Base-by-base conservation (phyloP, 2,113 vertebrate genomes). In the Saccopteryx leptura region DNA sequence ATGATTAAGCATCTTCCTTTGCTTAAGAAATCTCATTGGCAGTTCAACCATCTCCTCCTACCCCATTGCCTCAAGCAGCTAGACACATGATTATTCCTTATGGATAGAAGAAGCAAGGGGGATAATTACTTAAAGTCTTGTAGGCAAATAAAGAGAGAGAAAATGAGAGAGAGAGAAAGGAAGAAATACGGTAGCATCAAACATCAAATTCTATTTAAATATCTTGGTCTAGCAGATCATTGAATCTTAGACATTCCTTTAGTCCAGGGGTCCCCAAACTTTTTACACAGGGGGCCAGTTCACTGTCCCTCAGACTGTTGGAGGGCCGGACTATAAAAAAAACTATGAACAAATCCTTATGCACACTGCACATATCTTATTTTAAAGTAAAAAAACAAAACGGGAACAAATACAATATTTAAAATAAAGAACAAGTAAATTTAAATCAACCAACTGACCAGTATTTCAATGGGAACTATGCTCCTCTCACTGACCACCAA, bases 1-100 rank as follows among this genome's bases (percentile, higher is more conserved):
- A 92, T 28, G 14, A 85, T 85, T 75, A 90, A 93, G 21, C 28
- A 56, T 81, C 28, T 90, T 81, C 71, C 66, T 88, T 91, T 71
- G 65, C 28, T 88, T 88, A 92, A 58, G 48, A 82, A 76, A 72
- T 74, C 79, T 83, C 79, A 87, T 1, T 26, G 48, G 7, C 71
- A 65, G 14, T 4, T 72, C 26, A 68, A 58, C 23, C 52, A 81
- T 54, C 50, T 52, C 71, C 21, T 31, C 15, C 26, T 2, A 4
- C 2, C 7, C 65, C 23, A 14, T 21, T 61, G 63, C 31, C 63
- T 91, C 46, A 54, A 71, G 14, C 60, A 52, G 10, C 33, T 26
- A 23, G 4, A 66, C 33, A 7, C 13, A 58, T 33, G 31, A 31
- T 75, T 66, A 54, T 19, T 80, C 9, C 28, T 76, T 52, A 18